phyloP scores from a whole-genome alignment of 2,888 invertebrate genomes.

The Acanthosepion pharaonis region DNA sequence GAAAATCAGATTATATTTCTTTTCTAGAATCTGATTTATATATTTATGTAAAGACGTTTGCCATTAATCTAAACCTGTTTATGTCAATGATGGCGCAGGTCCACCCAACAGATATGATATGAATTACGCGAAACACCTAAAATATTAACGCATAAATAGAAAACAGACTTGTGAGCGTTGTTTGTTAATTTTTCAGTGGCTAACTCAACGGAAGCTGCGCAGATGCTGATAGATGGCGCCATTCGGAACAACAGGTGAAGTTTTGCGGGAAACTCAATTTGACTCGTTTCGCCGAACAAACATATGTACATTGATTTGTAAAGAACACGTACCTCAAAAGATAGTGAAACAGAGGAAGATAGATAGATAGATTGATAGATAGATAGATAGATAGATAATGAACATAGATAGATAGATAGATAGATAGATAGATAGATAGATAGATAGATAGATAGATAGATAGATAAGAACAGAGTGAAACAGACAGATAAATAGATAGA shows the following conservation, averaged over 20 bases:
- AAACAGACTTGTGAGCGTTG: not conserved
- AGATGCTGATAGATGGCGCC: not conserved
- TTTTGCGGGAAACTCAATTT: not conserved
- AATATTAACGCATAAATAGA: not conserved
- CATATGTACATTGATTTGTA: not conserved
- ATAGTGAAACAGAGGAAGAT: not conserved
- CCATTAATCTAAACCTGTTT: not conserved
- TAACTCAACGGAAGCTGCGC: not conserved
- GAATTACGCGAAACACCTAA: not conserved
- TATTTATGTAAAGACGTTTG: not conserved
- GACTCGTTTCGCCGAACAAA: not conserved
- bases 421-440: no score
- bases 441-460: not conserved
- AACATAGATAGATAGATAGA: no score
- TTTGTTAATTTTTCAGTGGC: not conserved
- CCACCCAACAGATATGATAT: not conserved
- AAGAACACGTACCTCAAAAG: not conserved
- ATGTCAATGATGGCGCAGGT: not conserved
- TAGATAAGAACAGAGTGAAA: no score
- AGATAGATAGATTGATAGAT: no score
- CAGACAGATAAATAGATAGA: not conserved
- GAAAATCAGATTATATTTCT: not conserved
- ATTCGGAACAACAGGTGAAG: not conserved
- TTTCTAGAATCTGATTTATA: not conserved
- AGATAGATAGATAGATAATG: no score